phyloP scores from a whole-genome alignment of 53 echinoderm and acorn worm genomes.

The Pentamera pediparva region DNA sequence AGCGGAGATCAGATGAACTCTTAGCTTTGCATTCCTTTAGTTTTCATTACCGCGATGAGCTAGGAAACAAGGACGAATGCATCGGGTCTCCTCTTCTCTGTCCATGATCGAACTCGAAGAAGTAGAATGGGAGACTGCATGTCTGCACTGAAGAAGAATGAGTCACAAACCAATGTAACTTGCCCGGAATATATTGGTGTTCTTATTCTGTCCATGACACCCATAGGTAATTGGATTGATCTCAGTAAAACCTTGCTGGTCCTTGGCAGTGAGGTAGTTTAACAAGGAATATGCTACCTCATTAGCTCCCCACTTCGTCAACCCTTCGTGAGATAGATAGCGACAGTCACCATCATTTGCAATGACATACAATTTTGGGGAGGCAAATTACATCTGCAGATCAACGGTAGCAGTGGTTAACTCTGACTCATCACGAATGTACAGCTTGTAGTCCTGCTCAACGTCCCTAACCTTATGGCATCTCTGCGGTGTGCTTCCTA shows the following conservation, averaged over 20 bases:
- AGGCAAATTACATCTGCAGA: not conserved
- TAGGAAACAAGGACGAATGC: not conserved
- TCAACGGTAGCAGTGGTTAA: not conserved
- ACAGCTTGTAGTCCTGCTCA: not conserved
- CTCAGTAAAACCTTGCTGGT: slow-evolving; percentile 2
- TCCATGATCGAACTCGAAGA: slow-evolving; percentile 56
- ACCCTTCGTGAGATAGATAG: slow-evolving; percentile 46
- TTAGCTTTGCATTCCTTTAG: not conserved
- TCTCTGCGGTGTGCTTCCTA: not conserved
- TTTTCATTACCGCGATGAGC: not conserved
- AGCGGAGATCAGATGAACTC: not conserved
- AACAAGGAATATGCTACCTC: slow-evolving; percentile 48
- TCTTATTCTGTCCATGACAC: slow-evolving; percentile 61
- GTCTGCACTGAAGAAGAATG: too few relatives aligned
- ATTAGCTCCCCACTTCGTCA: slow-evolving; percentile 34
- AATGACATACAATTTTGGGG: slow-evolving; percentile 24
- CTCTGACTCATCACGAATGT: not conserved
- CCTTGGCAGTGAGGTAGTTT: slow-evolving; percentile 17
- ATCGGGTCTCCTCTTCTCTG: slow-evolving; percentile 51
- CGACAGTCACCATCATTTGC: slow-evolving; percentile 33
- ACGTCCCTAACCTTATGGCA: not conserved
- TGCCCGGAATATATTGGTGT: slow-evolving; percentile 43
- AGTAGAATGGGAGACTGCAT: too few relatives aligned
- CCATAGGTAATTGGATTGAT: slow-evolving; percentile 55
- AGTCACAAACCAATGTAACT: too few relatives aligned